These are phyloP conservation scores for Coenonympha arcania DNA, from an alignment of 2,888 invertebrate genomes.

Conservation along the genomic window DNA sequence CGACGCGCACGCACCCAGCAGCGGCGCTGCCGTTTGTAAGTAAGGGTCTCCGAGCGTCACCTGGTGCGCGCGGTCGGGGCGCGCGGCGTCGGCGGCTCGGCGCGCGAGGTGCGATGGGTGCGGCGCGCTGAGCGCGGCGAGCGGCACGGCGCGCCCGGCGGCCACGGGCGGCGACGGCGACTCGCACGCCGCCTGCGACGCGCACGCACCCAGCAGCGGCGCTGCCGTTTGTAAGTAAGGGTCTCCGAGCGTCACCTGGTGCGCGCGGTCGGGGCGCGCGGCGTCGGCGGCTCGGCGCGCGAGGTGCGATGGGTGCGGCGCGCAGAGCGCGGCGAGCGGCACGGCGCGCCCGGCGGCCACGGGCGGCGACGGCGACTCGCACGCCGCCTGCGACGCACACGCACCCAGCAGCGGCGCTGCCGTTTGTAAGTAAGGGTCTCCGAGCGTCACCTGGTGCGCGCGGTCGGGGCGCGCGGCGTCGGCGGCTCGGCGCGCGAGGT, in stretches of 20 bases:
- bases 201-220: conserved; percentile 30
- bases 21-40: conserved; percentile 38
- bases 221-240: conserved; percentile 35
- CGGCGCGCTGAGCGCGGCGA: conserved; percentile 26
- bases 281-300: conserved; percentile 20
- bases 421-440: conserved; percentile 26
- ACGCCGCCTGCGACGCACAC: conserved; percentile 11
- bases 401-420: conserved; percentile 36
- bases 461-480: conserved; percentile 32
- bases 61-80: conserved; percentile 22
- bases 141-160: conserved; percentile 32
- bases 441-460: not conserved
- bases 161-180: conserved; percentile 23
- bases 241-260: not conserved
- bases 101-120: conserved; percentile 9
- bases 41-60: not conserved
- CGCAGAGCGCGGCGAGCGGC: conserved; percentile 30
- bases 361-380: conserved; percentile 22
- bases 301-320: conserved; percentile 8
- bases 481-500: conserved; percentile 2
- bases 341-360: conserved; percentile 29
- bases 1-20: conserved; percentile 24
- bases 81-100: conserved; percentile 28
- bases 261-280: conserved; percentile 29
- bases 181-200: conserved; percentile 8